Evolutionary conservation across 2,888 invertebrate genomes (phyloP), one percentile per base, ranked within the genome.

Genomic region (Nomada ferruginata): DNA sequence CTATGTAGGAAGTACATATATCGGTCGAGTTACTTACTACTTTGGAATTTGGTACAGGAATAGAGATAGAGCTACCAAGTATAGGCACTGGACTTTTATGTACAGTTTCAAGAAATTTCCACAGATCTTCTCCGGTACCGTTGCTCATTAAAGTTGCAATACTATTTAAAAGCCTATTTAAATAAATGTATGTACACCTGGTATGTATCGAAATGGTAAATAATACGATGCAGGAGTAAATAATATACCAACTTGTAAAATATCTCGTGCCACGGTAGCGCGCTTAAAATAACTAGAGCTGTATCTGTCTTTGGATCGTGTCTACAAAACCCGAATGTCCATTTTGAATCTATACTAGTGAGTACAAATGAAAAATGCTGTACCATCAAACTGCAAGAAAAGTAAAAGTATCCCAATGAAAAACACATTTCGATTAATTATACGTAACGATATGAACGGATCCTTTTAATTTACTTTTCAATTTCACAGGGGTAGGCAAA

Each of bases 291-390:
- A 64, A 98, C 97, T 93, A 98, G 94, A 79, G 98, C 97, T 26
- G 97, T 97, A 92, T 97, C 96, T 36, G 97, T 96, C 93, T 97
- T 97, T 7, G 98, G 98, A 93, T 99, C 98, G 94, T 98, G 98
- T 42, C 99, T 97, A 94, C 99, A 99, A 94, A 98, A 99, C 86
- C 99, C 99, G 95, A 98, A 99, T 55, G 98, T 98, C 96, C 98
- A 99, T 95, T 98, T 98, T 42, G 98, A 98, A 93, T 98, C 98
- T 89, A 97, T 96, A 89, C 97, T 98, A 36, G 99, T 99, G 92
- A 99, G 95, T 70, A 99, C 99, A 95, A 99, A 99, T 42, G 99
- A 99, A 94, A 98, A 99, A 91, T 98, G 97, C 94, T 99, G 98
- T 76, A 99, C 97, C 81, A 96, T 96, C 89, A 95, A 95, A 93